A percentile compares a stretch with the other conserved stretches of the same genome.
These are phyloP conservation scores for Solenodon paradoxus DNA, from an alignment of 2,113 vertebrate genomes.

Conservation along the genomic window DNA sequence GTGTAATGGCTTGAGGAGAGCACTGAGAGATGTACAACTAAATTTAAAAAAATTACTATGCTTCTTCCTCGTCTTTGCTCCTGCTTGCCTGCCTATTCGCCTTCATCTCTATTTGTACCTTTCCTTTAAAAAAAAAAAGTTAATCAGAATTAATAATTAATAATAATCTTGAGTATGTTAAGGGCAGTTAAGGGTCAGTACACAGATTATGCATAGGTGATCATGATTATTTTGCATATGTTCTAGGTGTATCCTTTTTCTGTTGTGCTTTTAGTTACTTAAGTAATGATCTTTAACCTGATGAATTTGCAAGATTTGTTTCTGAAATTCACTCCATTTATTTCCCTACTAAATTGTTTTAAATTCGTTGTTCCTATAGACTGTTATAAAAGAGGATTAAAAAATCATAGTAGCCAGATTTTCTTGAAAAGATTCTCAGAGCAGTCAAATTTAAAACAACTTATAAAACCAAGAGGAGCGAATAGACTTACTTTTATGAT, in stretches of 20 bases:
- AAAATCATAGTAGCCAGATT: neutral
- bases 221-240: neutral
- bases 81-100: no score
- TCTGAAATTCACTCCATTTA: conserved; percentile 9
- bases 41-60: no score
- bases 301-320: conserved; percentile 26
- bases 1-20: no score
- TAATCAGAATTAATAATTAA: neutral
- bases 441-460: neutral
- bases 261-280: neutral
- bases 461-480: neutral
- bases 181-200: neutral
- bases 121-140: no score
- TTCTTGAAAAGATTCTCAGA: conserved; percentile 15
- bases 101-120: no score
- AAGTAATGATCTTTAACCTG: conserved; percentile 17
- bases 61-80: no score
- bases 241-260: neutral
- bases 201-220: neutral
- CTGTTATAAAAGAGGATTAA: neutral
- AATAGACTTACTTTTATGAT: neutral
- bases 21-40: no score
- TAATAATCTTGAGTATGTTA: neutral
- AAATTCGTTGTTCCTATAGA: neutral
- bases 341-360: conserved; percentile 15